A percentile compares a stretch with the other conserved stretches of the same genome.
Conservation (phyloP, 53 echinoderm and acorn worm genomes). For the Arbacia lixula region DNA sequence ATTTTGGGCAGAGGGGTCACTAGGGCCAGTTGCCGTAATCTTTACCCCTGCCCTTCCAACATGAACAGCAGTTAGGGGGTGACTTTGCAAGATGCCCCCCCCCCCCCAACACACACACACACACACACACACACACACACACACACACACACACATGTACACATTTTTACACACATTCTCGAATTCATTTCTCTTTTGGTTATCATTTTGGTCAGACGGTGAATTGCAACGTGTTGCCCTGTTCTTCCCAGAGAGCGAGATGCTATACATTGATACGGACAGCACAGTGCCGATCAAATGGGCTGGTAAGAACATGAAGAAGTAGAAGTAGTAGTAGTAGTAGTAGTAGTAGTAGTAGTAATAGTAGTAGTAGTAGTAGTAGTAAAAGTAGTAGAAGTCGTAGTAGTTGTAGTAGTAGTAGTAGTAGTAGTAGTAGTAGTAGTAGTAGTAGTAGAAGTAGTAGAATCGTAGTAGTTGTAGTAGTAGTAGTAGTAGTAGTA, state of each 20-base stretch:
- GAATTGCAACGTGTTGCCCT: slow-evolving; percentile 79
- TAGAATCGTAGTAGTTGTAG: neutral
- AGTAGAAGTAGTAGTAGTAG: neutral
- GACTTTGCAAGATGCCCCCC: too few relatives aligned
- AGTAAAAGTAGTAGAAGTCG: neutral
- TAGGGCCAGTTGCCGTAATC: too few relatives aligned
- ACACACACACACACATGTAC: too few relatives aligned
- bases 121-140: too few relatives aligned
- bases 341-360: neutral
- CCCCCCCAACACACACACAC: too few relatives aligned
- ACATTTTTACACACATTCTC: too few relatives aligned
- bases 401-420: neutral
- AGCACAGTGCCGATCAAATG: slow-evolving; percentile 75
- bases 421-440: neutral
- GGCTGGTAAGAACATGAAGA: slow-evolving; percentile 68
- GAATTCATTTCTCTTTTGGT: neutral
- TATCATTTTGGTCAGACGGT: slow-evolving; percentile 55
- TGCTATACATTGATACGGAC: slow-evolving; percentile 62
- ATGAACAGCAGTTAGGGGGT: too few relatives aligned
- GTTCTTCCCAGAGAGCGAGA: slow-evolving; percentile 77
- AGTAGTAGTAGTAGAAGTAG: neutral
- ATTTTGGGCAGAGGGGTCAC: too few relatives aligned
- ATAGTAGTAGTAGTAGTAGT: neutral
- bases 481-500: neutral
- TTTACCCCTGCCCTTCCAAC: too few relatives aligned